Evolutionary conservation across 2,113 vertebrate genomes (phyloP).

Genomic region (Orcinus orca): DNA sequence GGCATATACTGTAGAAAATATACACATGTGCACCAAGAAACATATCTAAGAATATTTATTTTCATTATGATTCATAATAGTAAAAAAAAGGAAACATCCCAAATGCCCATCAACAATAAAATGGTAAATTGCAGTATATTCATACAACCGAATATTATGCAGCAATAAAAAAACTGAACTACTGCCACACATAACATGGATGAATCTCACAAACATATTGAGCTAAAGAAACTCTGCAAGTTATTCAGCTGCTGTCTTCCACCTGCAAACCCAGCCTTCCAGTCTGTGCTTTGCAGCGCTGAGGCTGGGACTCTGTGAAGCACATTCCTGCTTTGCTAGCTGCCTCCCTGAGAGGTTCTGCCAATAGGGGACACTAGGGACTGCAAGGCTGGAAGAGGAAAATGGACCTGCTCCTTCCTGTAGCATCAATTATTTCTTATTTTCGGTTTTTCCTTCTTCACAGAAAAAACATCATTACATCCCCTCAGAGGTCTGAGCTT

Average conservation of each 20-base stretch:
- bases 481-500: not conserved
- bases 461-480: not conserved
- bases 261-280: not conserved
- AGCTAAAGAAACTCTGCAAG: not conserved
- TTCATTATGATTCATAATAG: too few species aligned
- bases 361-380: too few species aligned
- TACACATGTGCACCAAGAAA: too few species aligned
- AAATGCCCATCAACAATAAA: not conserved
- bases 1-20: too few species aligned
- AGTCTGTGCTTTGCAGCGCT: not conserved
- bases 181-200: not conserved
- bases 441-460: not conserved
- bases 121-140: not conserved
- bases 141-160: not conserved
- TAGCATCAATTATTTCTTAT: not conserved
- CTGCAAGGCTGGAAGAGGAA: not conserved
- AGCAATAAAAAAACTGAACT: not conserved
- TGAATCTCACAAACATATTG: not conserved
- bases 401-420: not conserved
- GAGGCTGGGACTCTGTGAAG: not conserved
- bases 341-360: not conserved
- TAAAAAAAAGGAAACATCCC: not conserved
- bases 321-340: too few species aligned
- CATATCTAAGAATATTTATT: too few species aligned
- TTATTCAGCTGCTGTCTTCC: not conserved